Conservation (phyloP, 2,888 invertebrate genomes). For the Brenthis ino region DNA sequence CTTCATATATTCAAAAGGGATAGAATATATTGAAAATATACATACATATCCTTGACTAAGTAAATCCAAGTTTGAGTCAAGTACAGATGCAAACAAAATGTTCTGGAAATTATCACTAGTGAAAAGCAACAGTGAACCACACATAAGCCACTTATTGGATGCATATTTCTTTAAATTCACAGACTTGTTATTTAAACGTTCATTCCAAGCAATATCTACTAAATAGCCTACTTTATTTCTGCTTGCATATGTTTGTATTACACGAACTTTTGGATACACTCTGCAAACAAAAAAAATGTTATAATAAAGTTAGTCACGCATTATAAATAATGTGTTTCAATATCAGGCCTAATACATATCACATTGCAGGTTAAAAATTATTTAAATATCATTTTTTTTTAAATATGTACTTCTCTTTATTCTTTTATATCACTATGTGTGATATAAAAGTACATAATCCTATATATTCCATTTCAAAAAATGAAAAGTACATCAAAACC, state of each 20-base stretch:
- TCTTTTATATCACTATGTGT: neutral
- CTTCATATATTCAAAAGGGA: no score
- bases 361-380: neutral
- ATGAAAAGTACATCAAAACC: neutral
- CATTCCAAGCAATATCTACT: constrained; percentile 65
- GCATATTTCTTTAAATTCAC: constrained; percentile 54
- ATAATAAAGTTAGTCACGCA: neutral
- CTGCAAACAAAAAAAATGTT: constrained; percentile 49
- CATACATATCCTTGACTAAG: constrained; percentile 82
- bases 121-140: constrained; percentile 88
- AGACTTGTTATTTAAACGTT: constrained; percentile 48
- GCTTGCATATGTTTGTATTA: constrained; percentile 63
- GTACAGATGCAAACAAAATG: constrained; percentile 86
- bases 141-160: constrained; percentile 83
- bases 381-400: neutral
- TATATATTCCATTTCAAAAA: neutral
- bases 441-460: no score
- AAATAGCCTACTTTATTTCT: constrained; percentile 72
- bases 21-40: constrained; percentile 38
- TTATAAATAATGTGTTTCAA: neutral
- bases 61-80: constrained; percentile 69
- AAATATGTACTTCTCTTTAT: neutral
- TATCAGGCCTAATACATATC: no score
- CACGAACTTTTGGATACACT: constrained; percentile 73
- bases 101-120: constrained; percentile 86